Base-by-base conservation (phyloP, 2,113 vertebrate genomes). In the Catagonus wagneri region DNA sequence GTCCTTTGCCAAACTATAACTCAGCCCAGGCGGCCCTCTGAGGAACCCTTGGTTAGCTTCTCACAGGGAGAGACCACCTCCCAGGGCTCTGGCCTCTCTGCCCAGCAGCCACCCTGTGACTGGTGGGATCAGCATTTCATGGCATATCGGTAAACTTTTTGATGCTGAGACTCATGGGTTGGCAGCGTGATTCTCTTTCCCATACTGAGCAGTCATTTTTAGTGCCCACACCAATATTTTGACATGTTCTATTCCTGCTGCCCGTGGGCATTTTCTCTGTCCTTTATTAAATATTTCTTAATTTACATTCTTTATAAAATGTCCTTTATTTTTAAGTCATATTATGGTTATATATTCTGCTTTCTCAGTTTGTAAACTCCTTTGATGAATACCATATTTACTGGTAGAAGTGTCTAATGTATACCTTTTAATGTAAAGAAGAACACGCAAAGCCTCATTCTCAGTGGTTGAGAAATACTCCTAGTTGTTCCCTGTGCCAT, bases 281-380 rank as follows among this genome's bases (percentile, higher is more conserved):
- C 17, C 19, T 90, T 44, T 25, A 83, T 54, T 88, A 85, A 94
- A 16, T 32, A 56, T 60, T 52, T 63, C 20, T 81, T 36, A 1
- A 76, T 63, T 66, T 81, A 75, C 23, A 23, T 74, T 83, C 1
- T 89, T 94, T 84, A 68, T 15, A 20, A 95, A 90, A 58, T 80
- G 9, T 50, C 61, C n/a, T 69, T 91, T 11, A 68, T 11, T 84
- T 61, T 84, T 89, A 79, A 90, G 3, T 65, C 36, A 50, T 81
- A 20, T 94, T 23, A 71, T 76, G 20, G 1, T 7, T 94, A 27
- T 50, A 7, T 36, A 71, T 76, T 85, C 39, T 90, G 39, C 68
- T 84, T 92, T 23, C 20, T 79, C 19, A 17, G 8, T 44, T 76
- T 65, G n/a, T 87, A 79, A 89, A 94, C 22, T 79, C 65, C 36